Percentiles rank a stretch among this genome's conserved stretches.
These are phyloP conservation scores for Pandion haliaetus DNA, from an alignment of 2,113 vertebrate species.

Conservation along the genomic window DNA sequence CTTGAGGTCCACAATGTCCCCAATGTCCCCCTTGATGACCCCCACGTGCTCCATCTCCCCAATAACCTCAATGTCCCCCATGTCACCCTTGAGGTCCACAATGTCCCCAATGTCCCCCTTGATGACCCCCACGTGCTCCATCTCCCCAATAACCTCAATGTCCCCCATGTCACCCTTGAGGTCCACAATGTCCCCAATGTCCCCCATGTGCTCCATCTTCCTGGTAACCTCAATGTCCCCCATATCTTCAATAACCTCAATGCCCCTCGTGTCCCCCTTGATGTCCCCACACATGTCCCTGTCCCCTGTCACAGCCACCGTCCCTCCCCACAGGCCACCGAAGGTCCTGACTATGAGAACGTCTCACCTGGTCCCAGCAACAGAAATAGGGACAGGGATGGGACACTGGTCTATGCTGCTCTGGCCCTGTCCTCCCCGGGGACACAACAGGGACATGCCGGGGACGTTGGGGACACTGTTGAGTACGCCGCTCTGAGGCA, in stretches of 20 bases:
- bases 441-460: accelerated
- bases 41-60: too few relatives aligned
- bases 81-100: too few relatives aligned
- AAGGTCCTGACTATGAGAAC: background rate
- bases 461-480: background rate
- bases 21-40: background rate
- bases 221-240: background rate
- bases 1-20: too few relatives aligned
- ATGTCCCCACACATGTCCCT: too few relatives aligned
- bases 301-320: background rate
- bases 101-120: background rate
- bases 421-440: background rate
- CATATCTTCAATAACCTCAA: background rate
- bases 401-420: background rate
- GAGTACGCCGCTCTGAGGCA: background rate
- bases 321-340: background rate
- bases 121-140: background rate
- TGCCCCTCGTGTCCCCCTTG: background rate
- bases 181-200: background rate
- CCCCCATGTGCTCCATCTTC: too few relatives aligned
- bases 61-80: too few relatives aligned
- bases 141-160: too few relatives aligned
- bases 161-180: too few relatives aligned
- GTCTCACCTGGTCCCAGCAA: background rate
- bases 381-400: background rate